A percentile compares a stretch with the other conserved stretches of the same genome.
Evolutionary conservation across 2,888 invertebrate genomes (phyloP).

Genomic region (Glaucopsyche alexis): DNA sequence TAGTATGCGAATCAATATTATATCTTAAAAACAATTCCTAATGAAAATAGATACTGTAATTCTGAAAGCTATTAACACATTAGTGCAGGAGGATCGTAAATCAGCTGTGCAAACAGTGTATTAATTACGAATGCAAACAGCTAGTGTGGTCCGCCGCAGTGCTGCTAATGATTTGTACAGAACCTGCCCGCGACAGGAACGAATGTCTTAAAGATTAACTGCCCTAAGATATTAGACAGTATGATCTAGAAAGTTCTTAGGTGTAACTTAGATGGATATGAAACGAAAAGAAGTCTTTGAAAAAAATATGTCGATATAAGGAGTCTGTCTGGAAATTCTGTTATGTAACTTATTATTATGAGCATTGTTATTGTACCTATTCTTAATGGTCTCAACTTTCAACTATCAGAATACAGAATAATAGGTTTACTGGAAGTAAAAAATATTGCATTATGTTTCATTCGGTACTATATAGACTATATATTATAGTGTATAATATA

Average conservation of each 20-base stretch:
- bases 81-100: constrained; percentile 74
- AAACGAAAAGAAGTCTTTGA: not conserved
- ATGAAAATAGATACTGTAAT: constrained; percentile 49
- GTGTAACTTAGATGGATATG: not conserved
- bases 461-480: no score
- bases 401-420: no score
- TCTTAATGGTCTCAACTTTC: no score
- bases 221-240: constrained; percentile 33
- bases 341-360: no score
- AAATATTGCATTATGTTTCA: no score
- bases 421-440: no score
- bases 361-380: no score
- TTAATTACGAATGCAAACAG: constrained; percentile 80
- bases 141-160: constrained; percentile 74
- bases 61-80: constrained; percentile 76
- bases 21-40: constrained; percentile 3
- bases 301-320: no score
- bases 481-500: no score
- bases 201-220: constrained; percentile 31
- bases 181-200: constrained; percentile 39
- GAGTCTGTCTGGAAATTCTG: no score
- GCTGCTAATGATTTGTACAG: constrained; percentile 76
- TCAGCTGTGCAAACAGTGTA: constrained; percentile 78
- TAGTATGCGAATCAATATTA: no score
- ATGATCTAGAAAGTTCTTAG: not conserved